Evolutionary conservation across 2,113 vertebrate species (phyloP), one percentile per base, ranked within the genome.

Genomic region (Galbula dea): DNA sequence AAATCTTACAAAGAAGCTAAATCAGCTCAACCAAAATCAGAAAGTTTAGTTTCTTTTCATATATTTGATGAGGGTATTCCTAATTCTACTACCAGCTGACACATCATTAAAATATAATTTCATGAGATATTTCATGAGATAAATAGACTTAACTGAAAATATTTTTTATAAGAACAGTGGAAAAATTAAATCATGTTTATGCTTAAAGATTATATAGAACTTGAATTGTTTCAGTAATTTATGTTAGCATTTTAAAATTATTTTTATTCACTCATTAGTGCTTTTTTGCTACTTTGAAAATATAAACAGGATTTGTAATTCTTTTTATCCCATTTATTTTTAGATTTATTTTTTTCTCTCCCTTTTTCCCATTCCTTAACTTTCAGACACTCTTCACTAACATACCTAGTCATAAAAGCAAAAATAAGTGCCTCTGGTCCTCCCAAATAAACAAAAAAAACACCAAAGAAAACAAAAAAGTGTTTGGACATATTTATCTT

Each of bases 221-320:
- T n/a, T n/a, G n/a, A n/a, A 71, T 41, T 27, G 2, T 39, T 66
- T 69, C 12, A 37, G 8, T 57, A 49, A 49, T 43, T 36, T n/a
- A n/a, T 52, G 37, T 34, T 65, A 51, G 7, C 12, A 7, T 41
- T 34, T 59, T 37, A 5, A 0, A 45, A n/a, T n/a, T n/a, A 0
- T 49, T 66, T 78, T 49, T 30, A 48, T 78, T 59, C 11, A 61
- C 3, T n/a, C 26, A 23, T 16, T 46, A 39, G 22, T 49, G 16
- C 1, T n/a, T n/a, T n/a, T n/a, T n/a, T n/a, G n/a, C n/a, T n/a
- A n/a, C n/a, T n/a, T n/a, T n/a, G n/a, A n/a, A n/a, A n/a, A n/a
- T n/a, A n/a, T n/a, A n/a, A n/a, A n/a, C n/a, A n/a, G n/a, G n/a
- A n/a, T n/a, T n/a, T n/a, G n/a, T n/a, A n/a, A n/a, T n/a, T n/a